Conservation (phyloP, 2,888 invertebrate genomes). For the Harpagoxenus sublaevis region DNA sequence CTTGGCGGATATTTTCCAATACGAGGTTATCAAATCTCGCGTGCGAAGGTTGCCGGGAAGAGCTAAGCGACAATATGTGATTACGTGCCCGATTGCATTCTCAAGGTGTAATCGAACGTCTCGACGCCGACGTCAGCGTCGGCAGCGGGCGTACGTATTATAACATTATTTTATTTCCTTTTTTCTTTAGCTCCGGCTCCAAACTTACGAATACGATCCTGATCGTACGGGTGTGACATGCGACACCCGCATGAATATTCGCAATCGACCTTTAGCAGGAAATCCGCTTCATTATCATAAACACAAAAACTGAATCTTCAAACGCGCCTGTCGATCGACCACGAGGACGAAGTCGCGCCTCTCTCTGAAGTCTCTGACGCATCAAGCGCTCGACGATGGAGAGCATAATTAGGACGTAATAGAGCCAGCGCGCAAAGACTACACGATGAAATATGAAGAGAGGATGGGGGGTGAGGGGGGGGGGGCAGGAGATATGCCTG, state of each 20-base stretch:
- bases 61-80: constrained; percentile 44
- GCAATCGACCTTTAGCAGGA: constrained; percentile 8
- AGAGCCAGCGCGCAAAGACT: background rate
- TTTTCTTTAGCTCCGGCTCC: background rate
- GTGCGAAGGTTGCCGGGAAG: constrained; percentile 40
- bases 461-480: background rate
- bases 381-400: background rate
- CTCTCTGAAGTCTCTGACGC: constrained; percentile 18
- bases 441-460: background rate
- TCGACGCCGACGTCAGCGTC: background rate
- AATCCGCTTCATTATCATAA: constrained; percentile 22
- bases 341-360: constrained; percentile 8
- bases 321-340: background rate
- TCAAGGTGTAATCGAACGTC: constrained; percentile 9
- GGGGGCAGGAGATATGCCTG: background rate
- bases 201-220: background rate
- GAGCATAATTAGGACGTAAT: constrained; percentile 28
- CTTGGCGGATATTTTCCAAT: constrained; percentile 38
- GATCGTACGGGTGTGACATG: background rate
- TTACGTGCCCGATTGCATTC: constrained; percentile 32
- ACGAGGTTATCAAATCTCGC: constrained; percentile 53
- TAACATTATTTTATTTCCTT: constrained; percentile 10
- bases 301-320: constrained; percentile 12
- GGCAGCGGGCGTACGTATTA: background rate
- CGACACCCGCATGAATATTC: constrained; percentile 28